phyloP scores from a whole-genome alignment of 2,888 invertebrate species.

The Dryadula phaetusa region DNA sequence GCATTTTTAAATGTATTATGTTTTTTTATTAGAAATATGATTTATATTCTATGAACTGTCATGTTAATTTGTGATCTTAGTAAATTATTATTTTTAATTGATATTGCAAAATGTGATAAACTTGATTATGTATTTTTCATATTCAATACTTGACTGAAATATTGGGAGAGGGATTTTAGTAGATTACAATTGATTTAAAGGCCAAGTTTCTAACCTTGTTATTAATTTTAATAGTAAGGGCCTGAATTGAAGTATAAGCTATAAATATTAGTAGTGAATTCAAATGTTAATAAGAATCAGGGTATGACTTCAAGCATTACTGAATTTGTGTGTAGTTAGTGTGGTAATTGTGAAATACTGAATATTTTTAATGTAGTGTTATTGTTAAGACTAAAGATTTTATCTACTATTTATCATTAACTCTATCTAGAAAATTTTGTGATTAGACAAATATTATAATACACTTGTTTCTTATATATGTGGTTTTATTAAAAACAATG shows the following conservation, averaged over 20 bases:
- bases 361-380: slow-evolving; percentile 37
- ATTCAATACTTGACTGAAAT: slow-evolving; percentile 29
- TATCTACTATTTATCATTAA: slow-evolving; percentile 32
- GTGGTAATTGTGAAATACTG: slow-evolving; percentile 22
- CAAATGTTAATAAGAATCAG: slow-evolving; percentile 25
- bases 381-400: slow-evolving; percentile 38
- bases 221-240: background rate
- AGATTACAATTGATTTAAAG: background rate
- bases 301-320: slow-evolving; percentile 34
- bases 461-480: slow-evolving; percentile 32
- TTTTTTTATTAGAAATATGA: background rate
- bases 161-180: slow-evolving; percentile 18
- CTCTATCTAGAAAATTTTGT: slow-evolving; percentile 31
- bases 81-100: slow-evolving; percentile 4
- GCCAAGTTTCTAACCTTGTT: background rate
- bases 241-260: slow-evolving; percentile 6
- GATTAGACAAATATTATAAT: slow-evolving; percentile 30
- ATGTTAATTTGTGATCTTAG: background rate
- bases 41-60: background rate
- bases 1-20: background rate
- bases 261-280: background rate
- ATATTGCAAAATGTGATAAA: slow-evolving; percentile 20
- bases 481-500: slow-evolving; percentile 10
- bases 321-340: slow-evolving; percentile 24
- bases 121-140: slow-evolving; percentile 13